Evolutionary conservation across 2,888 invertebrate species (phyloP), one percentile per base, ranked within the genome.

Genomic region (Nomada lathburiana): DNA sequence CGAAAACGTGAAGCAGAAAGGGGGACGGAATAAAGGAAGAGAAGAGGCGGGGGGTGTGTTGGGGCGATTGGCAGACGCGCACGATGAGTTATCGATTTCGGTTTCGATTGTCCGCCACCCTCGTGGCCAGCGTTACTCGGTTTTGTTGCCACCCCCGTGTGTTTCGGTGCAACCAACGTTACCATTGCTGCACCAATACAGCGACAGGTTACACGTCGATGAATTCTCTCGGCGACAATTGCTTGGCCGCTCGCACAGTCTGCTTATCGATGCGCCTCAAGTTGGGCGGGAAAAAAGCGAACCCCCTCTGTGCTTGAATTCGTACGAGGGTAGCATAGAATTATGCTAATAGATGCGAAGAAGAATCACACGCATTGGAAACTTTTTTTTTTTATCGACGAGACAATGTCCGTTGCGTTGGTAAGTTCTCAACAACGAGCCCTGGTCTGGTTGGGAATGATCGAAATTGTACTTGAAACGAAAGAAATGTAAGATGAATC

Each of bases 71-170:
- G 55, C 84, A 76, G 82, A 79, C 80, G 76, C 47, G 78, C 67
- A 64, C 75, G 84, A 86, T 82, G 86, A 82, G 88, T 88, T 87
- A 87, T 87, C 87, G 87, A 88, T 88, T 82, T 87, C 69, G 82
- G 78, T 83, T 85, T 83, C 89, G 89, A 88, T 88, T 88, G 85
- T 88, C 73, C 71, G 67, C 75, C 70, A 72, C 73, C 78, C 78
- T 65, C 68, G 50, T 36, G 62, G 47, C 44, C 50, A 62, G 63
- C 69, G 65, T 76, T 71, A 55, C 71, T 76, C 67, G 80, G 80
- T 84, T 84, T 80, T 77, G 84, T 84, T 80, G 70, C 74, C 70
- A 47, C 53, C 75, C 84, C 80, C 53, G 60, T 60, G 67, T 80
- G 68, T 74, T 70, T 63, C 69, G 63, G 44, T 59, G 55, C 82